Conservation (phyloP, 1,140 invertebrate species). For the Caerostris darwini region DNA sequence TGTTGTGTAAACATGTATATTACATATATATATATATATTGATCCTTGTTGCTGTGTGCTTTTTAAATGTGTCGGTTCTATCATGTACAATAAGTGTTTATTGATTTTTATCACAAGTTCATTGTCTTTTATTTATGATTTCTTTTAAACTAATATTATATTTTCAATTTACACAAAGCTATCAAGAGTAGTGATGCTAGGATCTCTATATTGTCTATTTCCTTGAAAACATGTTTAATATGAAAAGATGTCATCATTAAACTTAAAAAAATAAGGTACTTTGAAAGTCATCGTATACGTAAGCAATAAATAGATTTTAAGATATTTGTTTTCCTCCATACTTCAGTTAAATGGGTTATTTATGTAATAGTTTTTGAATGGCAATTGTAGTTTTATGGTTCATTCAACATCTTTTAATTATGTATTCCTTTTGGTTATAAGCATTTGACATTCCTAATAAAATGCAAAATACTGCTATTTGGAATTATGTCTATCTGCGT, state of each 20-base stretch:
- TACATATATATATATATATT: conserved; percentile 16
- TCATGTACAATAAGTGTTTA: conserved; percentile 25
- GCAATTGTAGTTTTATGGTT: not conserved
- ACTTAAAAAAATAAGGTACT: not conserved
- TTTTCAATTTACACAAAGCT: not conserved
- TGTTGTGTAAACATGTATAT: conserved; percentile 44
- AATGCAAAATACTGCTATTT: not conserved
- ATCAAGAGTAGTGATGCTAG: not conserved
- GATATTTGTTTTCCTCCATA: not conserved
- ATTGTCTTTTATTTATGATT: not conserved
- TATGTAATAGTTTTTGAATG: not conserved
- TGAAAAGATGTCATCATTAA: not conserved
- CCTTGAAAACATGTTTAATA: not conserved
- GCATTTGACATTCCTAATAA: conserved; percentile 53
- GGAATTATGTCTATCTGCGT: not conserved
- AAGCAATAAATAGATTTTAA: not conserved
- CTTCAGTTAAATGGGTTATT: not conserved
- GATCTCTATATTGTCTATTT: not conserved
- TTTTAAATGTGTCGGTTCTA: conserved; percentile 13
- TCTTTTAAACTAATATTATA: not conserved
- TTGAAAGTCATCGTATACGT: not conserved
- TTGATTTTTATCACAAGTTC: not conserved
- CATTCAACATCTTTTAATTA: not conserved
- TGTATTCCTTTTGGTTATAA: not conserved
- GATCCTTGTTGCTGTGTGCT: conserved; percentile 39